Percentiles rank a stretch among this genome's conserved stretches.
phyloP scores from a whole-genome alignment of 2,113 vertebrate species.

The Phoenicopterus ruber region DNA sequence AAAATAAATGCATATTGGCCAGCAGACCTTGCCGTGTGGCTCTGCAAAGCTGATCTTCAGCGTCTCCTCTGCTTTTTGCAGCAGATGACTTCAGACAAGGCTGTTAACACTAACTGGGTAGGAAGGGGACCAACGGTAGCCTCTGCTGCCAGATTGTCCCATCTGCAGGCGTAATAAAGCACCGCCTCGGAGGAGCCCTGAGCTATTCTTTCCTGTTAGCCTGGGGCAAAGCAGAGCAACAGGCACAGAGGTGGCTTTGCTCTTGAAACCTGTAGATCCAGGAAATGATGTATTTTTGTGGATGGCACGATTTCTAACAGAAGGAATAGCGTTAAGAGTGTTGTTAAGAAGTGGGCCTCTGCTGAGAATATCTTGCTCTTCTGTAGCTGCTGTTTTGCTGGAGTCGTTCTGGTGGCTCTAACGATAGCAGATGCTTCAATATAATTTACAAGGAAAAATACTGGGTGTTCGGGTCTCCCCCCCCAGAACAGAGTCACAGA shows the following conservation, averaged over 20 bases:
- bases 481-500: neutral
- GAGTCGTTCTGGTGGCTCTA: neutral
- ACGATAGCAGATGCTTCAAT: neutral
- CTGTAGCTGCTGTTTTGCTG: neutral
- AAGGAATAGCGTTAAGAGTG: neutral
- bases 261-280: neutral
- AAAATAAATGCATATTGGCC: neutral
- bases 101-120: neutral
- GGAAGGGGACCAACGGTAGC: neutral
- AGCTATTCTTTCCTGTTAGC: neutral
- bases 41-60: neutral
- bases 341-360: neutral
- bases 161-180: neutral
- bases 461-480: neutral
- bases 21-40: neutral
- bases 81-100: neutral
- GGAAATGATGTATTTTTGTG: neutral
- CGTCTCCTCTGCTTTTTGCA: neutral
- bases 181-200: neutral
- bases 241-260: neutral
- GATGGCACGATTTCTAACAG: neutral
- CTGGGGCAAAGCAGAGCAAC: neutral
- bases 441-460: neutral
- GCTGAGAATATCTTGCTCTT: neutral
- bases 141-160: neutral